Evolutionary conservation across 2,888 invertebrate species (phyloP), one percentile per base, ranked within the genome.

Genomic region (Ectemnius lituratus): DNA sequence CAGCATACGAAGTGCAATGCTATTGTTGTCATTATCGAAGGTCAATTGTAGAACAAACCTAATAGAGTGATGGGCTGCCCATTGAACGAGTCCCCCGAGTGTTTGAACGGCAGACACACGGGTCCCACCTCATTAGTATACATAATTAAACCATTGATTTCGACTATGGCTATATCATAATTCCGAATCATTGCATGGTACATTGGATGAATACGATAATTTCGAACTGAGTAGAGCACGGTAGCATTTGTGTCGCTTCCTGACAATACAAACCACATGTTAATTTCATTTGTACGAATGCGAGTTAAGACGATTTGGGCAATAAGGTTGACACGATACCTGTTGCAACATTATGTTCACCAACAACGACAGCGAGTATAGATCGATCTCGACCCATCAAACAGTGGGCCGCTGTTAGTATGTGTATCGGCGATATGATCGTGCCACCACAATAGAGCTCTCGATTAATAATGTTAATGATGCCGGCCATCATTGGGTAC

Each of bases 51-150:
- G 16, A 16, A 66, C 70, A 46, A 5, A 78, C 81, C 82, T 14
- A 81, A n/a, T 5, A 88, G 80, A 2, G 80, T 81, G 6, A 91
- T 89, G 2, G 14, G 59, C 2, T 77, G 67, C 2, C 87, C 88
- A 2, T 68, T 84, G 49, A 91, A 90, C 2, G 85, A 82, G 13
- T 87, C 85, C 0, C 14, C 59, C 2, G 76, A 37, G 65, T 87
- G 87, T 67, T 83, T 79, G 87, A 94, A 94, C 0, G 95, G 95
- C 57, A 95, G 85, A 83, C 95, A 95, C 20, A 90, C 93, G 0
- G 95, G 94, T 0, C 93, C 93, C 1, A 95, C 93, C 56, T 88
- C 86, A 0, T 91, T 86, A 65, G 88, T 93, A 84, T 92, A 94
- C 13, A 6, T n/a, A 0, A 95, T 94, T 0, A 46, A 4, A 0